Conservation (phyloP, 2,113 vertebrate species). For the Hyaena hyaena region DNA sequence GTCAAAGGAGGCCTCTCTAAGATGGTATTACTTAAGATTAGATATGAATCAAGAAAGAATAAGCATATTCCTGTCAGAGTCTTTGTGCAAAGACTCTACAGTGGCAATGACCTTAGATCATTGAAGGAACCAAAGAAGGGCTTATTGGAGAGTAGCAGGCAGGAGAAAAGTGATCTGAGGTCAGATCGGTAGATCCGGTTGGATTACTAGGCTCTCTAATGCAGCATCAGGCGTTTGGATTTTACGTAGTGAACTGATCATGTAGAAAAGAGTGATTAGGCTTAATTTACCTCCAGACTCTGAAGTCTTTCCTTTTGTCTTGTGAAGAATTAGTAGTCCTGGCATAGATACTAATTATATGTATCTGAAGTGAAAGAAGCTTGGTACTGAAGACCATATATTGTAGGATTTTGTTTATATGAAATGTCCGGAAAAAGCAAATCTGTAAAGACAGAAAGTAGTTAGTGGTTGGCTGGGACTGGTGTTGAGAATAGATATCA, state of each 20-base stretch:
- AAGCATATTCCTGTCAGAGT: neutral
- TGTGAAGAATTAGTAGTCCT: neutral
- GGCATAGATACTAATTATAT: neutral
- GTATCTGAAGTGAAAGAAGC: slow-evolving; percentile 3
- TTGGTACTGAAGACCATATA: neutral
- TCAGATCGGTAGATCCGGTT: neutral
- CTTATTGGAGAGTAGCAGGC: neutral
- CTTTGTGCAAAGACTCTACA: neutral
- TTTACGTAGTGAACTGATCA: slow-evolving; percentile 7
- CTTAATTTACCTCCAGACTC: neutral
- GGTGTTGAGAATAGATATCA: neutral
- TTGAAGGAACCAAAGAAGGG: neutral
- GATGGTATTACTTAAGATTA: neutral
- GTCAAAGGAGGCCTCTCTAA: neutral
- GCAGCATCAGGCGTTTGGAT: neutral
- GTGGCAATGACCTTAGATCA: neutral
- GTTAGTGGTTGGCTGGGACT: neutral
- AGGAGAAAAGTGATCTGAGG: neutral
- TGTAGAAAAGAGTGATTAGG: neutral
- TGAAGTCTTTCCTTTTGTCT: neutral
- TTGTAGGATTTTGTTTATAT: neutral
- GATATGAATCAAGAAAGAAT: neutral
- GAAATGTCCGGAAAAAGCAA: neutral
- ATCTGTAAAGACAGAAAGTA: neutral
- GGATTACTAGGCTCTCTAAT: neutral